Percentiles rank a stretch among this genome's conserved stretches.
Conservation (phyloP, 2,113 vertebrate genomes). For the Eptatretus burgeri region DNA sequence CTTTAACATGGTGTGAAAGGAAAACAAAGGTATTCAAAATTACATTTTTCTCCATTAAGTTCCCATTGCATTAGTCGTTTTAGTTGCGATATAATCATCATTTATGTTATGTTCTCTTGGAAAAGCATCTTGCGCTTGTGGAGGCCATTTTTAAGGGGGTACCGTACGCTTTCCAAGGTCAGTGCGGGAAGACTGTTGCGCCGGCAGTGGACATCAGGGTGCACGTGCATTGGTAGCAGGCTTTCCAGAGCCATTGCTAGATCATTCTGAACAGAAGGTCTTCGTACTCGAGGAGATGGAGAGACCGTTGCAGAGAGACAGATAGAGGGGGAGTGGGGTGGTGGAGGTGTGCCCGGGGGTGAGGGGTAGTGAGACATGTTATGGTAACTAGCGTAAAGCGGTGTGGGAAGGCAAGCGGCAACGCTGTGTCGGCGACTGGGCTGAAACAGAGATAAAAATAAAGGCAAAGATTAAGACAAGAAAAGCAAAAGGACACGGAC, state of each 20-base stretch:
- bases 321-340: conserved; percentile 3
- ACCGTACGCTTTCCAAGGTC: background rate
- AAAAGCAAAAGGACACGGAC: background rate
- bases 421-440: conserved; percentile 1
- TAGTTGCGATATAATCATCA: too few relatives aligned
- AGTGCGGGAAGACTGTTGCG: conserved; percentile 4
- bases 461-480: background rate
- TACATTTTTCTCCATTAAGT: too few relatives aligned
- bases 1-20: too few relatives aligned
- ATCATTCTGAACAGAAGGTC: background rate
- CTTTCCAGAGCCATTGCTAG: background rate
- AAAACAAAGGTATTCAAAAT: too few relatives aligned
- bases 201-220: background rate
- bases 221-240: conserved; percentile 2
- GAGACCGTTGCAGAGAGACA: background rate
- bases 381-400: background rate
- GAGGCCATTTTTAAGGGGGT: too few relatives aligned
- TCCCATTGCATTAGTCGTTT: too few relatives aligned
- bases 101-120: too few relatives aligned
- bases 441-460: background rate
- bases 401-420: conserved; percentile 1
- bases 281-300: background rate
- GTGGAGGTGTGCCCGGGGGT: background rate
- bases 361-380: background rate
- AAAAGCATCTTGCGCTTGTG: too few relatives aligned